A percentile compares a stretch with the other conserved stretches of the same genome.
Evolutionary conservation across 2,888 invertebrate species (phyloP).

Genomic region (Dermolepida albohirtum): DNA sequence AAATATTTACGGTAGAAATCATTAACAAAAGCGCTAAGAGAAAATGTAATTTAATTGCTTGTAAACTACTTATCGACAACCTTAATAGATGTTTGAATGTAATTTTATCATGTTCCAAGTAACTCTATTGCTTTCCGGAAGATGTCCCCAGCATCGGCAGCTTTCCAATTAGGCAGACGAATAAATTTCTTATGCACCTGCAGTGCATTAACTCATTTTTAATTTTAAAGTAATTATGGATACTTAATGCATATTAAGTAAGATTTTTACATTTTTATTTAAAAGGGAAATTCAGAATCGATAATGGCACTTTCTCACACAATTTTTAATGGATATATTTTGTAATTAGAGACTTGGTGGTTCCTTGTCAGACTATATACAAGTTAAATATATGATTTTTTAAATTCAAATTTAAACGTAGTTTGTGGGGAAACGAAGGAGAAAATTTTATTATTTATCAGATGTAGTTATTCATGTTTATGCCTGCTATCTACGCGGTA

Average conservation of each 20-base stretch:
- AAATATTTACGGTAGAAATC: neutral
- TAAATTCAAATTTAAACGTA: neutral
- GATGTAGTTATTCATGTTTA: no score
- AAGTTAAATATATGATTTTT: constrained; percentile 21
- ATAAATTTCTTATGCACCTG: constrained; percentile 28
- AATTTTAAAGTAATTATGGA: constrained; percentile 16
- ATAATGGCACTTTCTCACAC: constrained; percentile 6
- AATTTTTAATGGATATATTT: constrained; percentile 16
- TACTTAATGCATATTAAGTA: constrained; percentile 2
- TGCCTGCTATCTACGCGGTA: constrained; percentile 15
- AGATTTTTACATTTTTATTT: neutral
- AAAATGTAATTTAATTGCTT: constrained; percentile 6
- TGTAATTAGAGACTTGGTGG: constrained; percentile 13
- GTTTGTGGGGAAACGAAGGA: no score
- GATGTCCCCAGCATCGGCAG: neutral
- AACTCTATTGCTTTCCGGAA: neutral
- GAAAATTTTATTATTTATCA: no score
- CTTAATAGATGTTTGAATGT: constrained; percentile 10
- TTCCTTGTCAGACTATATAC: neutral
- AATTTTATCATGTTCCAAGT: constrained; percentile 21
- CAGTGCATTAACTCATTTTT: constrained; percentile 12
- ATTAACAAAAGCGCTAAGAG: constrained; percentile 6
- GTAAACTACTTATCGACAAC: neutral
- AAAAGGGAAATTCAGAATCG: no score
- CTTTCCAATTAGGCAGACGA: constrained; percentile 24